Conservation (phyloP, 2,797 vertebrate species). For the Apodemus agrarius region DNA sequence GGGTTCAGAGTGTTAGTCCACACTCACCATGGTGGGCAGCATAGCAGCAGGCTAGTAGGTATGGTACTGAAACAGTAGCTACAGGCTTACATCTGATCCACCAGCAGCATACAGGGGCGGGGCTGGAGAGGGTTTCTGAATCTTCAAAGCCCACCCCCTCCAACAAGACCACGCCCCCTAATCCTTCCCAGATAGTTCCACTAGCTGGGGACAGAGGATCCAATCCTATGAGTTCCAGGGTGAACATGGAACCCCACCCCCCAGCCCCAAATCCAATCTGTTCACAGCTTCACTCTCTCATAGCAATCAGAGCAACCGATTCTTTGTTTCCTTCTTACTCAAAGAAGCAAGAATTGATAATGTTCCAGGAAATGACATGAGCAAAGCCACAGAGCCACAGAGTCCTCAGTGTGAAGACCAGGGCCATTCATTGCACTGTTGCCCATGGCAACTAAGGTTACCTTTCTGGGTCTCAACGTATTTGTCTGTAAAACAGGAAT, state of each 20-base stretch:
- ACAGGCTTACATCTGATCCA: background rate
- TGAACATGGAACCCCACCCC: background rate
- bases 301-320: background rate
- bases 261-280: background rate
- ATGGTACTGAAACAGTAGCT: background rate
- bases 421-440: background rate
- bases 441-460: background rate
- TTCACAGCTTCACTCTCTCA: background rate
- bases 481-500: background rate
- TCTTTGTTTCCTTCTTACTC: background rate
- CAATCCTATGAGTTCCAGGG: background rate
- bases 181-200: background rate
- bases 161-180: background rate
- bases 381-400: background rate
- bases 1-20: background rate
- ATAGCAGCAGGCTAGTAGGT: background rate
- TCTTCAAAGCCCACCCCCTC: background rate
- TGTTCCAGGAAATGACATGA: background rate
- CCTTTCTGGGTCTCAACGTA: background rate
- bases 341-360: background rate
- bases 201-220: background rate
- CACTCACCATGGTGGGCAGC: background rate
- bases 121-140: background rate
- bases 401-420: background rate
- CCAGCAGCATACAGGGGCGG: background rate